Evolutionary conservation across 2,113 vertebrate genomes (phyloP).

Genomic region (Campylorhamphus procurvoides): DNA sequence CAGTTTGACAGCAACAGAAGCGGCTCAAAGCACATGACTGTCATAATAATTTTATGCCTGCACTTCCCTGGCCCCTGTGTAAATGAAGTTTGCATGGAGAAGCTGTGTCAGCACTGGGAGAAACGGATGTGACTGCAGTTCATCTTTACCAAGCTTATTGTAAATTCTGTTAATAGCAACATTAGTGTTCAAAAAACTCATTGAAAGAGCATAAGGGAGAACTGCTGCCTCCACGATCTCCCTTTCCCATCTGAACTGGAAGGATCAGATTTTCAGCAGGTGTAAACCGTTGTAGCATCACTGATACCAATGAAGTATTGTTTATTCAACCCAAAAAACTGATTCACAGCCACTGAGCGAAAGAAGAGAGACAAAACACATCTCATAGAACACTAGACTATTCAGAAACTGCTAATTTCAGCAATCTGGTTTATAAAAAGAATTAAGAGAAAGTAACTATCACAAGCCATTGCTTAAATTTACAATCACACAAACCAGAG

Average conservation of each 20-base stretch:
- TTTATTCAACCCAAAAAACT: background rate
- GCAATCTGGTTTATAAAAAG: background rate
- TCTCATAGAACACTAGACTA: background rate
- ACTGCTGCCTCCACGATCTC: rapidly evolving
- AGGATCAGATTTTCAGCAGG: background rate
- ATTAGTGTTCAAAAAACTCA: background rate
- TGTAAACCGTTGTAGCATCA: background rate
- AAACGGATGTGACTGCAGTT: constrained; percentile 11
- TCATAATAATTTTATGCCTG: background rate
- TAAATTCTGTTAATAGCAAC: background rate
- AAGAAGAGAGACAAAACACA: background rate
- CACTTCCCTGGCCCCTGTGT: background rate
- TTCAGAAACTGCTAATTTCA: background rate
- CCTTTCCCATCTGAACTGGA: background rate
- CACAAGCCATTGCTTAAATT: background rate
- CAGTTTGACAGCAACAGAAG: background rate
- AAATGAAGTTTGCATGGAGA: background rate
- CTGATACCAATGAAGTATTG: background rate
- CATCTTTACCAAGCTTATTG: background rate
- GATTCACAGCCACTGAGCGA: background rate
- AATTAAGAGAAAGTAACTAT: background rate
- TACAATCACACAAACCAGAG: background rate
- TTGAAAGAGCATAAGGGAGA: background rate
- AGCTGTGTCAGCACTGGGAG: constrained; percentile 22
- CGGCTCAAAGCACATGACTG: background rate